Conservation (phyloP, 2,888 invertebrate species). For the Ormyrus labotus region DNA sequence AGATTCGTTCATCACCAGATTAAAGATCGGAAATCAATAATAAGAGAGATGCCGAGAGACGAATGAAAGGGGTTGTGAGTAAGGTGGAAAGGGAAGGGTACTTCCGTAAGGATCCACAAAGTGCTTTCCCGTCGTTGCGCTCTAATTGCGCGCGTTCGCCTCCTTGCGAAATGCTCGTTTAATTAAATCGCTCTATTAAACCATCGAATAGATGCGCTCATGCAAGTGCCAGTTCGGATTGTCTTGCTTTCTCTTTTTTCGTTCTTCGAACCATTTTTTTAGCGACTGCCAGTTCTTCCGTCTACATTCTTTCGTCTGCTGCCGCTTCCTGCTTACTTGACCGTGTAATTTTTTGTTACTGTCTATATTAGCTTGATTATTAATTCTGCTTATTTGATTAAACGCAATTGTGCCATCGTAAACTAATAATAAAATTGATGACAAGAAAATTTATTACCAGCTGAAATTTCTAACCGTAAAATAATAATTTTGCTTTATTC, state of each 20-base stretch:
- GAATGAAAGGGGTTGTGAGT: neutral
- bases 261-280: neutral
- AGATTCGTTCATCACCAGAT: constrained; percentile 43
- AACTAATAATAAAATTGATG: too few relatives aligned
- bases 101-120: constrained; percentile 62
- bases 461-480: too few relatives aligned
- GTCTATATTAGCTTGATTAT: too few relatives aligned
- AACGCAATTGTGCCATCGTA: too few relatives aligned
- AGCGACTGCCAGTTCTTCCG: neutral
- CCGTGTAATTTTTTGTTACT: too few relatives aligned
- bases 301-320: too few relatives aligned
- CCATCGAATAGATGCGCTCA: constrained; percentile 59
- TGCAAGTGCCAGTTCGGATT: neutral
- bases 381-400: too few relatives aligned
- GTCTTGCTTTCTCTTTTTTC: constrained; percentile 23
- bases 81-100: constrained; percentile 38
- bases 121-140: constrained; percentile 60
- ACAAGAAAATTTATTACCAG: too few relatives aligned
- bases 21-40: constrained; percentile 58
- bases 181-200: constrained; percentile 70
- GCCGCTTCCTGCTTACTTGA: too few relatives aligned
- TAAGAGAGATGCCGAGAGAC: constrained; percentile 31
- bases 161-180: constrained; percentile 62
- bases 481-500: too few relatives aligned
- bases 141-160: constrained; percentile 63